These are phyloP conservation scores for Sminthurides aquaticus DNA, from an alignment of 2,888 invertebrate genomes.

Conservation along the genomic window DNA sequence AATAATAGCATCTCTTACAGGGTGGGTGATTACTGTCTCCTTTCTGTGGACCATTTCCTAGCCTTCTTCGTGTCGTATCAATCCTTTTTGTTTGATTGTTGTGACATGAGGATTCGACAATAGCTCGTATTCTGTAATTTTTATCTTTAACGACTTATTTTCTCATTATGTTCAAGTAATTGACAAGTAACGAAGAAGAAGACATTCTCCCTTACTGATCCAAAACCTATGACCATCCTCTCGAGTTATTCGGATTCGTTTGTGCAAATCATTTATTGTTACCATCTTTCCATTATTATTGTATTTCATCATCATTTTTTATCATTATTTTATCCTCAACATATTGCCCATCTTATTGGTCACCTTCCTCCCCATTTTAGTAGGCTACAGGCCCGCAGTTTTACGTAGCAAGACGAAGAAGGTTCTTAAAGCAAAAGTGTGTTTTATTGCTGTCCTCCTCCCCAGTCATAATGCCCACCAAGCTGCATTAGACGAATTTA, in stretches of 20 bases:
- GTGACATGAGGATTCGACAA: not conserved
- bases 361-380: no score
- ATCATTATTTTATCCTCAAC: not conserved
- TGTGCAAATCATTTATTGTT: constrained; percentile 8
- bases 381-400: no score
- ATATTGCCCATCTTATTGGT: no score
- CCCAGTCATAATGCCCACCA: not conserved
- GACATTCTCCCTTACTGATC: not conserved
- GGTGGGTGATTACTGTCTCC: no score
- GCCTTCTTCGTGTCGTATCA: not conserved
- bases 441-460: no score
- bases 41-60: no score
- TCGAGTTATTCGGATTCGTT: not conserved
- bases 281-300: constrained; percentile 4
- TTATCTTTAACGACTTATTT: not conserved
- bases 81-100: not conserved
- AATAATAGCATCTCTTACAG: no score
- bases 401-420: no score
- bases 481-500: not conserved
- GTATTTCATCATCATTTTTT: not conserved
- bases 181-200: not conserved
- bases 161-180: not conserved
- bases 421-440: no score
- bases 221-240: not conserved
- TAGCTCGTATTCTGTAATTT: not conserved